Evolutionary conservation across 2,888 invertebrate genomes (phyloP), one percentile per base, ranked within the genome.

Genomic region (Habrosyne pyritoides): DNA sequence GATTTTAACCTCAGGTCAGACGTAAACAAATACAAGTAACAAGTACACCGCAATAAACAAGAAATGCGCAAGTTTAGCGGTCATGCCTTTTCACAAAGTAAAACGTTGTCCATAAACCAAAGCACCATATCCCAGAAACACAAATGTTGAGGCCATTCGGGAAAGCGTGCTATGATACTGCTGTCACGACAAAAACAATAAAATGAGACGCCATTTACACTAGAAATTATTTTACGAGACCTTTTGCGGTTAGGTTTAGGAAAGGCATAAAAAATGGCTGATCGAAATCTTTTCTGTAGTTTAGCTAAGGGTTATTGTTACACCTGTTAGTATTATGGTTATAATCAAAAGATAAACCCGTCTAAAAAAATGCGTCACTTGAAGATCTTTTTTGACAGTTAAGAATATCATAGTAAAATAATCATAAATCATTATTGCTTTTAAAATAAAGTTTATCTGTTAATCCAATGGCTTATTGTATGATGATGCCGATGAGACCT

Each of bases 181-280:
- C 61, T 59, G 65, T 64, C 63, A 62, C 67, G 57, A 63, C 57
- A 62, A 64, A 73, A 68, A 74, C 71, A 75, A 77, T 73, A 72
- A 70, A 67, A 61, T 61, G 55, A 60, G 61, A 61, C 62, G 61
- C 66, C 65, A 72, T 69, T 67, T 68, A 68, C 69, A 72, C 59
- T 66, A 71, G 63, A 67, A 67, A 60, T 66, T 60, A 64, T 68
- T 71, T 69, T 66, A 66, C 62, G 60, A 63, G 59, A 64, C 63
- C 62, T 70, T 64, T 69, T 64, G 63, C 60, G 68, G 62, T 64
- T 50, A 30, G 33, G 60, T 48, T 54, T 54, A 53, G 0, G 8
- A 42, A 42, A 7, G 14, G 18, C 14, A 12, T 12, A 33, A 6
- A 33, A n/a, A 33, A 33, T 33, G n/a, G 12, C 2, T 2, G 2